Conservation (phyloP, 2,888 invertebrate genomes). For the Ariolimax columbianus region DNA sequence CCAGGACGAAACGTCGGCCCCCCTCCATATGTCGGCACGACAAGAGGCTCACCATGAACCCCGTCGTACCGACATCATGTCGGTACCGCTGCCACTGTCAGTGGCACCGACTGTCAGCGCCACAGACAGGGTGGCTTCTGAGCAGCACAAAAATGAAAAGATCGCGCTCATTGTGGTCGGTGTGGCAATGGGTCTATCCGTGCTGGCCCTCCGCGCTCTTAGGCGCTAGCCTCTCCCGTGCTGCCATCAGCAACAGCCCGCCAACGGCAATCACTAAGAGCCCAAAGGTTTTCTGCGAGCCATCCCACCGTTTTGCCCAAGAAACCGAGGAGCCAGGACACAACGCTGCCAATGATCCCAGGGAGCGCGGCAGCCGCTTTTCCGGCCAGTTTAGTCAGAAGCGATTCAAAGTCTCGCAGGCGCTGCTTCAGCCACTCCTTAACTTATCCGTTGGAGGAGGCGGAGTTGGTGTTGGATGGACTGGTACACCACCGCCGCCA, state of each 20-base stretch:
- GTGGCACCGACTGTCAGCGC: no score
- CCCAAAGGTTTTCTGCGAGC: not conserved
- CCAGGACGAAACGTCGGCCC: not conserved
- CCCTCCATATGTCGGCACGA: not conserved
- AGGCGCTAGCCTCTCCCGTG: not conserved
- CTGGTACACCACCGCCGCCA: not conserved
- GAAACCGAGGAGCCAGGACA: not conserved
- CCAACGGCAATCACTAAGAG: not conserved
- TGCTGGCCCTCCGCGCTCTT: not conserved
- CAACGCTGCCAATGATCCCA: slow-evolving; percentile 13
- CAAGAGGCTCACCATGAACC: not conserved
- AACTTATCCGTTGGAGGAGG: slow-evolving; percentile 9
- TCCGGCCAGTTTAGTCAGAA: not conserved
- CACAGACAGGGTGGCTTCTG: not conserved
- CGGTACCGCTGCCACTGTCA: not conserved
- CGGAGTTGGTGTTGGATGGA: not conserved
- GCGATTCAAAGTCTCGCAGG: not conserved
- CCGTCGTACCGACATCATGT: no score
- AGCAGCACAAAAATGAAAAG: slow-evolving; percentile 9
- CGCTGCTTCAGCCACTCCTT: slow-evolving; percentile 14
- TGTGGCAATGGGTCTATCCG: not conserved
- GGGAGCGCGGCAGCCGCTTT: slow-evolving; percentile 14
- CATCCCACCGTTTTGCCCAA: not conserved
- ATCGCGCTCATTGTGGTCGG: slow-evolving; percentile 1
- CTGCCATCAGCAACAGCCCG: not conserved